Percentiles rank a stretch among this genome's conserved stretches.
phyloP scores from a whole-genome alignment of 1,140 invertebrate species.

The Apolygus lucorum region DNA sequence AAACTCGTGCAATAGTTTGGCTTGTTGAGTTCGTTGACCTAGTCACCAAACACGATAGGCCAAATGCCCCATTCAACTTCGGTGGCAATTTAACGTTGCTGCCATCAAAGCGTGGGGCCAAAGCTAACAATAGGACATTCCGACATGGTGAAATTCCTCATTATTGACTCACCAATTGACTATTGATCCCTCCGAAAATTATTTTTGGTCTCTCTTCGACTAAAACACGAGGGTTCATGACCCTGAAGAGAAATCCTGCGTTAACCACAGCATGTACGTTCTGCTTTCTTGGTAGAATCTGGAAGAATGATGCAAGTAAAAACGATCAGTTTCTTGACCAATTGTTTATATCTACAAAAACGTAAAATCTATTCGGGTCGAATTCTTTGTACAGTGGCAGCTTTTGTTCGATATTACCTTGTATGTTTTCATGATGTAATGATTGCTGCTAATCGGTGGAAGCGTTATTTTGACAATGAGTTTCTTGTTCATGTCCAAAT shows the following conservation, averaged over 20 bases:
- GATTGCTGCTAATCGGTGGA: conserved; percentile 41
- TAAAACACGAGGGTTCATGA: conserved; percentile 39
- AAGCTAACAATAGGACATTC: no score
- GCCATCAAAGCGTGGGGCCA: no score
- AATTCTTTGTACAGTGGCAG: no score
- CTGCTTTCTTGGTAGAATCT: conserved; percentile 46
- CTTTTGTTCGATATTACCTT: no score
- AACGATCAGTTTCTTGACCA: no score
- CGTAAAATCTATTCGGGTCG: no score
- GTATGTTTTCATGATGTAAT: conserved; percentile 46
- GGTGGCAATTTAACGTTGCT: no score
- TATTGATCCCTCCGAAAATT: conserved; percentile 44
- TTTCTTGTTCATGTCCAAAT: conserved; percentile 51
- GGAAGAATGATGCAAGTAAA: neutral
- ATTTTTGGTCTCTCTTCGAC: conserved; percentile 27
- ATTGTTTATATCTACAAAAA: no score
- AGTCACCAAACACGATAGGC: no score
- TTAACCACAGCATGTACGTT: conserved; percentile 69
- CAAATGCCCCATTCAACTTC: no score
- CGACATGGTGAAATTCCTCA: neutral
- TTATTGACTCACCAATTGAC: conserved; percentile 31
- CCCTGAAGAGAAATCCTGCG: conserved; percentile 56
- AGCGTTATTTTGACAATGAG: conserved; percentile 52
- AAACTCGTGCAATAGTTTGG: no score
- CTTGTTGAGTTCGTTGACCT: no score